Evolutionary conservation across 2,888 invertebrate genomes (phyloP), one percentile per base, ranked within the genome.

Genomic region (Drosophila monieri): DNA sequence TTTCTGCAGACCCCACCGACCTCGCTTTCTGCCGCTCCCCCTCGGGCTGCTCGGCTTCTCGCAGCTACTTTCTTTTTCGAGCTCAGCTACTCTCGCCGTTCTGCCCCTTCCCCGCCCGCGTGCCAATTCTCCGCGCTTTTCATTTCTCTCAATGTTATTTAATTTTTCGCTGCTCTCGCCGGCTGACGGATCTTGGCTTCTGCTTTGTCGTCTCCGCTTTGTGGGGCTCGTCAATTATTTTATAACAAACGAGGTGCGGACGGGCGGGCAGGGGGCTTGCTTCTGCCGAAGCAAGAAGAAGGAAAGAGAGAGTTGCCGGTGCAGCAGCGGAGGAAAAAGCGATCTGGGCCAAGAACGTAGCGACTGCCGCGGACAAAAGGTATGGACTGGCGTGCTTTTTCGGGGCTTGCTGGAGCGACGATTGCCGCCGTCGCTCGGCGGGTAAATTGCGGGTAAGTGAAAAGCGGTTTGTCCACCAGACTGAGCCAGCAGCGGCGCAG

Each of bases 201-300:
- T 78, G 72, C 84, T 75, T 80, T 80, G 80, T 78, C 78, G 76
- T 70, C 67, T 52, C 25, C 51, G 66, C 52, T 51, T 57, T 58
- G 25, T 39, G 25, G 51, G 39, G 67, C 69, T 86, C 85, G 79
- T 87, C 87, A 87, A 81, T 87, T 87, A 87, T 81, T 81, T 81
- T 81, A 87, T 78, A 81, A 80, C 71, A 71, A 81, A 87, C 65
- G 61, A 62, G 57, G 72, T 44, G 48, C 10, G 6, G n/a, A 41
- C 3, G 18, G 10, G 21, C 21, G 5, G 18, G 21, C 14, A 23
- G 32, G 41, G 9, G 44, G 43, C 9, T n/a, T n/a, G n/a, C n/a
- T n/a, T n/a, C n/a, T 9, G 27, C 8, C 12, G 12, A 4, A 35
- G n/a, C 6, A 35, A n/a, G 35, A 12, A 46, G 52, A 46, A 44